Evolutionary conservation across 1,140 invertebrate species (phyloP).

Genomic region (Drosophila lacertosa): DNA sequence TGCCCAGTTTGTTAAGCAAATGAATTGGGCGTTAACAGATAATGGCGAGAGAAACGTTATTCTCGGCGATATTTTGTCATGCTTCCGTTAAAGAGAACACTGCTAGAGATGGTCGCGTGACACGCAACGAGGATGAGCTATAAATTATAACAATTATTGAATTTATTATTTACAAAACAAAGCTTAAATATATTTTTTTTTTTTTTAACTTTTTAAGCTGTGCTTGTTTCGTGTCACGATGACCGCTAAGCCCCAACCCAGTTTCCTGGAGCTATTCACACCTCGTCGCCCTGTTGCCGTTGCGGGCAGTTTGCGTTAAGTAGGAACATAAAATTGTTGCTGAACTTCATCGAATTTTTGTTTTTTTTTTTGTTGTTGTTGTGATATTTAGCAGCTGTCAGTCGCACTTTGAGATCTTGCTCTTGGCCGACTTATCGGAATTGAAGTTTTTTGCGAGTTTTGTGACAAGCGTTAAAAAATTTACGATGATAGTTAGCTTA

Average conservation of each 20-base stretch:
- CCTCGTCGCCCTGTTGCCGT: constrained; percentile 9
- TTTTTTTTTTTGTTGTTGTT: too few relatives aligned
- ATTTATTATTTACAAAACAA: too few relatives aligned
- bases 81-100: constrained; percentile 11
- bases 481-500: constrained; percentile 11
- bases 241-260: constrained; percentile 1
- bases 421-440: constrained; percentile 46
- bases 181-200: not conserved
- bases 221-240: not conserved
- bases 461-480: not conserved
- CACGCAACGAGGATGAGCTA: too few relatives aligned
- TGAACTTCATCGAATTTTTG: not conserved
- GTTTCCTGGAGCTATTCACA: constrained; percentile 27
- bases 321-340: constrained; percentile 17
- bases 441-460: not conserved
- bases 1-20: not conserved
- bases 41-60: constrained; percentile 7
- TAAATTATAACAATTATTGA: too few relatives aligned
- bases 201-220: not conserved
- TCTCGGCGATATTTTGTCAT: constrained; percentile 9
- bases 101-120: not conserved
- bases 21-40: not conserved
- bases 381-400: constrained; percentile 27
- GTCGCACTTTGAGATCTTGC: constrained; percentile 25
- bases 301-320: constrained; percentile 5